phyloP scores from a whole-genome alignment of 2,888 invertebrate genomes.

The Pandemis cinnamomeana region DNA sequence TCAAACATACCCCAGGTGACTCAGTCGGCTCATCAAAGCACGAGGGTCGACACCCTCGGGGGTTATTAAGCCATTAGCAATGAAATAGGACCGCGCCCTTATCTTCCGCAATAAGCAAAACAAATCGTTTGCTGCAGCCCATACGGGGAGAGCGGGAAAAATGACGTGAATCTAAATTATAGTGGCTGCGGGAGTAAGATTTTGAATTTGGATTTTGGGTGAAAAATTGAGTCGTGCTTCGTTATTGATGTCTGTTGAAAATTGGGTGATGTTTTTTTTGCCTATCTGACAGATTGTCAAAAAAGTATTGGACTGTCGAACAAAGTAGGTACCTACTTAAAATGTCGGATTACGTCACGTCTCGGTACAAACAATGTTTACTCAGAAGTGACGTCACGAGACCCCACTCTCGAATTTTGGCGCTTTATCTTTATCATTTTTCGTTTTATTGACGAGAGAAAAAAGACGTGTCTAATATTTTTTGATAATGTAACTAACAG shows the following conservation, averaged over 20 bases:
- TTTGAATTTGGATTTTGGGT: conserved; percentile 24
- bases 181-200: conserved; percentile 28
- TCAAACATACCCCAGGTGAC: conserved; percentile 37
- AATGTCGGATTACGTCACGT: too few relatives aligned
- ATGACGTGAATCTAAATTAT: conserved; percentile 25
- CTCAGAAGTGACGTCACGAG: too few relatives aligned
- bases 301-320: too few relatives aligned
- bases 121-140: conserved; percentile 60
- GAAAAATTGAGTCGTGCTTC: background rate
- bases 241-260: background rate
- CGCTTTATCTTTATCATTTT: too few relatives aligned
- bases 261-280: background rate
- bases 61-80: conserved; percentile 74
- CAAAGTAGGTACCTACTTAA: too few relatives aligned
- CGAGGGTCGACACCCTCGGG: conserved; percentile 54
- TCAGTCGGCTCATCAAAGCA: conserved; percentile 29
- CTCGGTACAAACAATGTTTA: too few relatives aligned
- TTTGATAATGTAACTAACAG: too few relatives aligned
- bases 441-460: too few relatives aligned
- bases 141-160: conserved; percentile 18
- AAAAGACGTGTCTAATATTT: too few relatives aligned
- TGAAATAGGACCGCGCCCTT: conserved; percentile 69
- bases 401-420: too few relatives aligned
- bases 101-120: conserved; percentile 70
- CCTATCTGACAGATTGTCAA: too few relatives aligned